These are phyloP conservation scores for Anniella stebbinsi DNA, from an alignment of 2,797 vertebrate genomes.

Conservation along the genomic window DNA sequence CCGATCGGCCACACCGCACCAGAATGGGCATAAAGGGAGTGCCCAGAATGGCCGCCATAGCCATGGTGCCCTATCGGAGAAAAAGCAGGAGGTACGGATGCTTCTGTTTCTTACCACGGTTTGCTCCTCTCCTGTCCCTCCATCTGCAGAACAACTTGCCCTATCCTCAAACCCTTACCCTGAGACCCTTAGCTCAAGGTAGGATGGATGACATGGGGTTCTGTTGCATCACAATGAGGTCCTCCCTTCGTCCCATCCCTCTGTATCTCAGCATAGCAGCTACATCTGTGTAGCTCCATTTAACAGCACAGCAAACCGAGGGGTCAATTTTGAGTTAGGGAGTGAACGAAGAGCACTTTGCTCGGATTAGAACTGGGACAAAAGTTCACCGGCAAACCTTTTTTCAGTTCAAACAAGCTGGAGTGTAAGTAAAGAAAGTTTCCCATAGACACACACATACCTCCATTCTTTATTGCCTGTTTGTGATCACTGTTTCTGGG, in stretches of 20 bases:
- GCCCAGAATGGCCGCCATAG: slow-evolving; percentile 82
- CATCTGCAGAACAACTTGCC: neutral
- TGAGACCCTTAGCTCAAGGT: neutral
- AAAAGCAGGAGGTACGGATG: slow-evolving; percentile 94
- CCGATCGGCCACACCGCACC: slow-evolving; percentile 85
- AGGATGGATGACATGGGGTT: neutral
- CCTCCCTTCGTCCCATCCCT: neutral
- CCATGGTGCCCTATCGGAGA: slow-evolving; percentile 80
- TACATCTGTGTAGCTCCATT: neutral
- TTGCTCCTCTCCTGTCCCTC: slow-evolving; percentile 54
- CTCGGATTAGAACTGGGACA: neutral
- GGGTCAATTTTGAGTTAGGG: neutral
- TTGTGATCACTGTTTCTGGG: neutral
- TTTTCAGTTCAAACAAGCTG: neutral
- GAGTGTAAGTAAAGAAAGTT: neutral
- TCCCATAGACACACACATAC: neutral
- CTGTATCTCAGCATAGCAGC: neutral
- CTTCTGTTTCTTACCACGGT: slow-evolving; percentile 80
- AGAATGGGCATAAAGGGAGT: slow-evolving; percentile 92
- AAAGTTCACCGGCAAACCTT: neutral
- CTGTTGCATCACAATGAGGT: neutral
- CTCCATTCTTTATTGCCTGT: neutral
- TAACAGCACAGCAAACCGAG: neutral
- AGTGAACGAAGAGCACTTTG: neutral
- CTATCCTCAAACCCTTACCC: neutral